Percentiles rank a stretch among this genome's conserved stretches.
Conservation (phyloP, 2,797 vertebrate species). For the Limnodromus scolopaceus region DNA sequence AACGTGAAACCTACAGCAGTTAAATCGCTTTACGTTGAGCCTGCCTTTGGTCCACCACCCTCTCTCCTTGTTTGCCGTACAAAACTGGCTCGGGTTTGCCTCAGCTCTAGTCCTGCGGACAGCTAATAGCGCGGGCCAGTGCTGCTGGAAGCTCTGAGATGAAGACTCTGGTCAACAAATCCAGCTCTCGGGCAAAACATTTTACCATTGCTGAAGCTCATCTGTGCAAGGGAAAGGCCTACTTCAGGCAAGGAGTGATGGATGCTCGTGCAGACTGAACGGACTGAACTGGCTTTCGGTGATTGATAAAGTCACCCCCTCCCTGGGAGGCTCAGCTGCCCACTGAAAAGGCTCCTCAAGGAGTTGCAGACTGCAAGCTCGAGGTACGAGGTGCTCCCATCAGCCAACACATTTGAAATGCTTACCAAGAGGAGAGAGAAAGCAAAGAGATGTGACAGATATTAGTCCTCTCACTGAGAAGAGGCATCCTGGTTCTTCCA, state of each 20-base stretch:
- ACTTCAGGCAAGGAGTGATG: not conserved
- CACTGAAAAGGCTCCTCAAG: not conserved
- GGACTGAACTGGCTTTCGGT: not conserved
- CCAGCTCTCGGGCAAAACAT: not conserved
- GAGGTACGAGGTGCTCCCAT: not conserved
- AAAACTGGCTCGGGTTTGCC: not conserved
- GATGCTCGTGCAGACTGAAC: not conserved
- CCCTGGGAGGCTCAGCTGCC: rapidly evolving
- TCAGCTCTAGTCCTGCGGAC: not conserved
- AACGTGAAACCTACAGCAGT: constrained; percentile 13
- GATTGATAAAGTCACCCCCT: not conserved
- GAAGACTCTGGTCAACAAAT: not conserved
- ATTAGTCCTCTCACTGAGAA: not conserved
- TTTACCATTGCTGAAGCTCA: not conserved
- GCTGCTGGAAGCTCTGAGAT: not conserved
- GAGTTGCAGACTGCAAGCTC: not conserved
- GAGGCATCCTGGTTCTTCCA: not conserved
- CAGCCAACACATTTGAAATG: not conserved
- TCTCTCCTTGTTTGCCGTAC: not conserved
- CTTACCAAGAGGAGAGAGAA: not conserved
- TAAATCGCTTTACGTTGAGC: not conserved
- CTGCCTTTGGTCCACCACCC: not conserved
- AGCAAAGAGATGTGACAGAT: not conserved
- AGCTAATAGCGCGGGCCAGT: not conserved
- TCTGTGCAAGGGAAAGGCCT: not conserved